Evolutionary conservation across 2,797 vertebrate genomes (phyloP).

Genomic region (Cyclura pinguis): DNA sequence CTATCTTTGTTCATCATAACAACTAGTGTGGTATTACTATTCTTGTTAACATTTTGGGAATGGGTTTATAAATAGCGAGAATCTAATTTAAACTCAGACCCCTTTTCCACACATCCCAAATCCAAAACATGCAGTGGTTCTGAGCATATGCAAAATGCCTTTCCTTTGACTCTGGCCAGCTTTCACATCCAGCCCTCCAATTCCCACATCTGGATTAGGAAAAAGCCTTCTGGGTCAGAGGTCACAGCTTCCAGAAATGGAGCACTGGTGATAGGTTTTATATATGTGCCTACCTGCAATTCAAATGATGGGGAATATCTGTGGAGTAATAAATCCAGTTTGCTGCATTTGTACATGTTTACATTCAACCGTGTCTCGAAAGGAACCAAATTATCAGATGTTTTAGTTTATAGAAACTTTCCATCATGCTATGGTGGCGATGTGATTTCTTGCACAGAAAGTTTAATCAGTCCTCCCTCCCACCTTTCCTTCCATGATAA

Average conservation of each 20-base stretch:
- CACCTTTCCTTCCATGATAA: conserved; percentile 37
- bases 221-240: not conserved
- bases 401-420: conserved; percentile 66
- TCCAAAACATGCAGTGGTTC: no score
- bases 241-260: not conserved
- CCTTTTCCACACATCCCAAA: not conserved
- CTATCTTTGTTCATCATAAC: no score
- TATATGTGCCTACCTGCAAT: conserved; percentile 35
- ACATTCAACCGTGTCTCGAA: conserved; percentile 59
- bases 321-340: conserved; percentile 79
- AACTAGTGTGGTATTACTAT: not conserved
- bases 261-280: not conserved
- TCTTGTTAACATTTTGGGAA: not conserved
- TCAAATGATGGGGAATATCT: conserved; percentile 78
- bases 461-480: conserved; percentile 59
- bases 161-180: not conserved
- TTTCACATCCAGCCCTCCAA: not conserved
- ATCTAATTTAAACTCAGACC: not conserved
- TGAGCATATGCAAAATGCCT: not conserved
- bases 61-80: not conserved
- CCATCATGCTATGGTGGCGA: conserved; percentile 60
- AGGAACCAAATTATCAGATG: conserved; percentile 74
- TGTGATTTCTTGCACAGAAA: conserved; percentile 72
- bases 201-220: not conserved
- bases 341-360: conserved; percentile 69